These are phyloP conservation scores for Parelbella ahira DNA, from an alignment of 2,888 invertebrate species.

Conservation along the genomic window DNA sequence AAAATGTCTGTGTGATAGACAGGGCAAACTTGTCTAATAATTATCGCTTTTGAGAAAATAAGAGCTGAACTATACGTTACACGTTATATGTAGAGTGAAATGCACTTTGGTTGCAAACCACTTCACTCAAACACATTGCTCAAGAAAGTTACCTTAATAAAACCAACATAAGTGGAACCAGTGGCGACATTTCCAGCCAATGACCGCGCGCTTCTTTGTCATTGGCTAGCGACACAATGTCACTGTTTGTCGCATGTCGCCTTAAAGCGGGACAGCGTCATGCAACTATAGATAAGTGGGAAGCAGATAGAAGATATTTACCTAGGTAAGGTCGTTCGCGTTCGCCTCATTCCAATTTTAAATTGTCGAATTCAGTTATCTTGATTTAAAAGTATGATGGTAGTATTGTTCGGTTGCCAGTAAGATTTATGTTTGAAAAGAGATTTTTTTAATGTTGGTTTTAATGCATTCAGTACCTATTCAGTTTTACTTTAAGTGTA, in stretches of 20 bases:
- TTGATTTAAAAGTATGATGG: too few relatives aligned
- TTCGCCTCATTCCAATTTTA: slow-evolving; percentile 7
- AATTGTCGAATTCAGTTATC: not conserved
- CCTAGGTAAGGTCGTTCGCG: not conserved
- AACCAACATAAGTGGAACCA: slow-evolving; percentile 12
- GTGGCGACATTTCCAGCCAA: slow-evolving; percentile 52
- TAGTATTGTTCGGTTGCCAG: too few relatives aligned
- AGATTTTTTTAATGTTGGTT: too few relatives aligned
- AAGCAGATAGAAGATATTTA: slow-evolving; percentile 35
- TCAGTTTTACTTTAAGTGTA: too few relatives aligned
- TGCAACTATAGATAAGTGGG: slow-evolving; percentile 25
- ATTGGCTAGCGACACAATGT: slow-evolving; percentile 58
- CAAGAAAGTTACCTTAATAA: slow-evolving; percentile 9
- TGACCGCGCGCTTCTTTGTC: slow-evolving; percentile 41
- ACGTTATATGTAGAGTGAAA: too few relatives aligned
- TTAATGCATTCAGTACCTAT: too few relatives aligned
- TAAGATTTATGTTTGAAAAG: too few relatives aligned
- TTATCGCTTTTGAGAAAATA: too few relatives aligned
- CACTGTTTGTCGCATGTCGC: slow-evolving; percentile 58
- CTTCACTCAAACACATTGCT: not conserved
- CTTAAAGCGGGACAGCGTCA: slow-evolving; percentile 40
- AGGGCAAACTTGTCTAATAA: too few relatives aligned
- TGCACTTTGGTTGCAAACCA: too few relatives aligned
- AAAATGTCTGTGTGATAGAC: too few relatives aligned
- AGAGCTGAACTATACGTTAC: too few relatives aligned